Conservation (phyloP, 2,888 invertebrate genomes). For the Drosophila pseudotalamancana region DNA sequence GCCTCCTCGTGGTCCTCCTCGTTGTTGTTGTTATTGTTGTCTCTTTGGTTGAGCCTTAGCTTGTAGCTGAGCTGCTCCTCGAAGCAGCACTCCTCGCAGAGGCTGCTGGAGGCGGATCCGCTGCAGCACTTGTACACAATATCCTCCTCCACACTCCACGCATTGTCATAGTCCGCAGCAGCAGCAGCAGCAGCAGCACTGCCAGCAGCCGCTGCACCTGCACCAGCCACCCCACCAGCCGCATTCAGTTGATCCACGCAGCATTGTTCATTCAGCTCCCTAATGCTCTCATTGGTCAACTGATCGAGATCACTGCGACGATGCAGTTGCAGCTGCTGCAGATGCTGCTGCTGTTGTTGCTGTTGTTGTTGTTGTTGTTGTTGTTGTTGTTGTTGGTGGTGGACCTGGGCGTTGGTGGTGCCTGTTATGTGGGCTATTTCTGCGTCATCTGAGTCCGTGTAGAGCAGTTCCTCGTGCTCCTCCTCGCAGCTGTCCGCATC, state of each 20-base stretch:
- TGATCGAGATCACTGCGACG: conserved; percentile 82
- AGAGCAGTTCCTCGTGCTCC: conserved; percentile 85
- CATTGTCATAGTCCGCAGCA: conserved; percentile 77
- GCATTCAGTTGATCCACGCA: conserved; percentile 79
- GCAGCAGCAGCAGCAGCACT: conserved; percentile 24
- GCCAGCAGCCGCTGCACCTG: conserved; percentile 7
- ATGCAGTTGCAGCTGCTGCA: conserved; percentile 35
- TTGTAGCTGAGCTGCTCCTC: conserved; percentile 66
- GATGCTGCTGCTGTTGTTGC: conserved; percentile 72
- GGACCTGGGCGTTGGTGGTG: conserved; percentile 82
- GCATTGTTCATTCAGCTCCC: conserved; percentile 80
- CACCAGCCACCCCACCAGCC: not conserved
- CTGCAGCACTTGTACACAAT: conserved; percentile 72
- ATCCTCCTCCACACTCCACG: conserved; percentile 82
- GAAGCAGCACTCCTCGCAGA: conserved; percentile 66
- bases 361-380: conserved; percentile 39
- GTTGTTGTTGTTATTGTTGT: conserved; percentile 49
- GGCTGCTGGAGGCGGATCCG: conserved; percentile 32
- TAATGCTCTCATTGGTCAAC: conserved; percentile 81
- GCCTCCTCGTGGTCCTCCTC: conserved; percentile 23
- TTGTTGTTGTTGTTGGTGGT: conserved; percentile 66
- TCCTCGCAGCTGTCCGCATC: conserved; percentile 87
- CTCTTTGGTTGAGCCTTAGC: conserved; percentile 60
- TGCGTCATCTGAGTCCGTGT: conserved; percentile 89
- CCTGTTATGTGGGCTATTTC: conserved; percentile 86